phyloP scores from a whole-genome alignment of 2,888 invertebrate genomes.

The Strigamia maritima region DNA sequence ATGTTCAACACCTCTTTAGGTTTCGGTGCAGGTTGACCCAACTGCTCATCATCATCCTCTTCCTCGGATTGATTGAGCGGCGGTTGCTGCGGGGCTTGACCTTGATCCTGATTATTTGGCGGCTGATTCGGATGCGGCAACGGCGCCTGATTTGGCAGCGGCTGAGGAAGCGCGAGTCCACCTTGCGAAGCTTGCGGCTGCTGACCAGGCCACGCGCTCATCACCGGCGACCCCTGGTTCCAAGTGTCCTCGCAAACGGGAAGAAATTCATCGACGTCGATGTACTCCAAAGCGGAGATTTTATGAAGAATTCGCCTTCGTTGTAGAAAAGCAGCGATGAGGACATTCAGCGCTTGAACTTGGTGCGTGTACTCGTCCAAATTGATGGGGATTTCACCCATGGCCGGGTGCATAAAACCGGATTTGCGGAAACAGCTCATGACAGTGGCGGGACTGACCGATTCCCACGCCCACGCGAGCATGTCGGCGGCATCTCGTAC shows the following conservation, averaged over 20 bases:
- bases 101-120: not conserved
- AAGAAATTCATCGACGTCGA: slow-evolving; percentile 36
- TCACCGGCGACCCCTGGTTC: slow-evolving; percentile 31
- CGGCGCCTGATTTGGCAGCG: not conserved
- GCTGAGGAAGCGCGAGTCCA: not conserved
- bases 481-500: slow-evolving; percentile 34
- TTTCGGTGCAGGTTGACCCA: slow-evolving; percentile 36
- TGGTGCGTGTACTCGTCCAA: slow-evolving; percentile 38
- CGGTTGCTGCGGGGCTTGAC: not conserved
- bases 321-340: slow-evolving; percentile 35
- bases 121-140: not conserved
- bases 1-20: slow-evolving; percentile 36
- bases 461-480: slow-evolving; percentile 38
- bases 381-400: slow-evolving; percentile 37
- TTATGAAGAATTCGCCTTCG: slow-evolving; percentile 15
- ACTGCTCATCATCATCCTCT: slow-evolving; percentile 36
- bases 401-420: slow-evolving; percentile 37
- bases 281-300: slow-evolving; percentile 36
- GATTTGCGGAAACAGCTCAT: slow-evolving; percentile 39
- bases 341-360: slow-evolving; percentile 34
- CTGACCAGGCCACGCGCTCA: slow-evolving; percentile 33
- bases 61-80: slow-evolving; percentile 14
- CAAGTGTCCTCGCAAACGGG: slow-evolving; percentile 38
- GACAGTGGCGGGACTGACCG: slow-evolving; percentile 35
- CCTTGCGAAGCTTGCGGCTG: not conserved